A percentile compares a stretch with the other conserved stretches of the same genome.
Conservation (phyloP, 2,888 invertebrate genomes). For the Hipparchia semele region DNA sequence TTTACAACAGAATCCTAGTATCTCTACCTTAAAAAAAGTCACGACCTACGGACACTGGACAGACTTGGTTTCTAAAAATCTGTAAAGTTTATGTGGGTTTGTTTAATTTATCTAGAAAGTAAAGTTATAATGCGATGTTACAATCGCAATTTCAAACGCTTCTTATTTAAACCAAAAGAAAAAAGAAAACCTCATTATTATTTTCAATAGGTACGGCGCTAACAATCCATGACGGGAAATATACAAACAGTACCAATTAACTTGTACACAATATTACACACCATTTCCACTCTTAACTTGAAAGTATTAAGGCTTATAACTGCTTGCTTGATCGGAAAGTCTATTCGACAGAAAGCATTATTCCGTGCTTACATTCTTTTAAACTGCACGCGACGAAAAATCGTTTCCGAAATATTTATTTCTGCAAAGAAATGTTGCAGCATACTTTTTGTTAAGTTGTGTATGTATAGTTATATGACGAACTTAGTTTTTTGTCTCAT, state of each 20-base stretch:
- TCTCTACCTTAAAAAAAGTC: too few species aligned
- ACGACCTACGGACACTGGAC: too few species aligned
- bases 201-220: slow-evolving; percentile 23
- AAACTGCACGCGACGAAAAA: slow-evolving; percentile 37
- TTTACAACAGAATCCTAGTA: too few species aligned
- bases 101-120: too few species aligned
- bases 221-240: slow-evolving; percentile 30
- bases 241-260: slow-evolving; percentile 29
- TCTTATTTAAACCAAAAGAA: slow-evolving; percentile 20
- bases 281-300: slow-evolving; percentile 13
- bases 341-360: slow-evolving; percentile 33
- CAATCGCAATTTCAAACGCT: slow-evolving; percentile 4
- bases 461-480: background rate
- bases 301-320: slow-evolving; percentile 4
- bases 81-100: too few species aligned
- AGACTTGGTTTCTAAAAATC: too few species aligned
- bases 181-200: slow-evolving; percentile 28
- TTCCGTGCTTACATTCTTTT: slow-evolving; percentile 34
- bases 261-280: slow-evolving; percentile 15
- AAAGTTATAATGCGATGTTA: too few species aligned
- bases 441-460: slow-evolving; percentile 8
- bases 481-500: slow-evolving; percentile 1
- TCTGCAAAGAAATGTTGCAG: slow-evolving; percentile 19
- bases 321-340: background rate
- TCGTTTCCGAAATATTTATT: slow-evolving; percentile 34